phyloP scores from a whole-genome alignment of 2,113 vertebrate genomes.

The Candoia aspera region DNA sequence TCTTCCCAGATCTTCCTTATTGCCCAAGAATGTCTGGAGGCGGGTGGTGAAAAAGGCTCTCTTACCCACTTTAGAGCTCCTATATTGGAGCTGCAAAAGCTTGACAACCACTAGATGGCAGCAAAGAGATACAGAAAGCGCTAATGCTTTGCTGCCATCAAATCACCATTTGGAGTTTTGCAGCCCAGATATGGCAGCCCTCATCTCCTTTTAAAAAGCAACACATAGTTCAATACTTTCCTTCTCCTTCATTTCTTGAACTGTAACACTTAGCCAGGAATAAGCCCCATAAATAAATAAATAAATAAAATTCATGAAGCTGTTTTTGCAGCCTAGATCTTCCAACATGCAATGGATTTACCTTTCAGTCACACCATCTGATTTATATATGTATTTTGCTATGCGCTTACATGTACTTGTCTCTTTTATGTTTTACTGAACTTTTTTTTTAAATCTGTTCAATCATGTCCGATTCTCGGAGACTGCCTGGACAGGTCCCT shows the following conservation, averaged over 20 bases:
- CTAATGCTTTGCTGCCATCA: neutral
- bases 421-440: neutral
- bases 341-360: neutral
- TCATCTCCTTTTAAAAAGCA: neutral
- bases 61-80: neutral
- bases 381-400: neutral
- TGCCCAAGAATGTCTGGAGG: neutral
- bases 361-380: neutral
- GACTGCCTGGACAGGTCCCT: no score
- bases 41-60: neutral
- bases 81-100: neutral
- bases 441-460: neutral
- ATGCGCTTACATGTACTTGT: neutral
- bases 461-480: no score
- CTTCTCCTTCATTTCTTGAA: neutral
- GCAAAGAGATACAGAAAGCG: neutral
- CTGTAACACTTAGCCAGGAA: neutral
- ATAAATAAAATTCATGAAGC: neutral
- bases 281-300: neutral
- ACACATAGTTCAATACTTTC: neutral
- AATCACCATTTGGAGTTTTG: neutral
- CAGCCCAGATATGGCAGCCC: neutral
- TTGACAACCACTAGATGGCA: neutral
- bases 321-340: neutral
- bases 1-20: slow-evolving; percentile 4